Percentiles rank a stretch among this genome's conserved stretches.
These are phyloP conservation scores for Alectoris magna DNA, from an alignment of 2,797 vertebrate genomes.

Conservation along the genomic window DNA sequence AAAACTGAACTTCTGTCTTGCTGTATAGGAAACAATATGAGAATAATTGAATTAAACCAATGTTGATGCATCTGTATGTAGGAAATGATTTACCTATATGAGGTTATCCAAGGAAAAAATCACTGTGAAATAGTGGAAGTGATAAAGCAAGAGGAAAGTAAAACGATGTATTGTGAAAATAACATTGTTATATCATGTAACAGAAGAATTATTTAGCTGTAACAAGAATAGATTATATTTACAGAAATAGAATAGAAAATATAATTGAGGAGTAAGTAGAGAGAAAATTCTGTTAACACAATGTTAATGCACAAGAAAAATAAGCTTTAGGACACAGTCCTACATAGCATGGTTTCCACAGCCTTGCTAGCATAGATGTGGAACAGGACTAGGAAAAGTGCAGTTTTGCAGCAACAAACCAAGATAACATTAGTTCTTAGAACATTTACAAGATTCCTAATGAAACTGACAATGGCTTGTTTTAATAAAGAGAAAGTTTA, in stretches of 20 bases:
- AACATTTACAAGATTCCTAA: neutral
- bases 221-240: neutral
- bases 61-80: neutral
- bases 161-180: neutral
- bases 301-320: neutral
- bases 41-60: neutral
- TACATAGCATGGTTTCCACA: fast-evolving
- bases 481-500: neutral
- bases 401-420: neutral
- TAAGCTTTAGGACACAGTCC: fast-evolving
- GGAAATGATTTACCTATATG: neutral
- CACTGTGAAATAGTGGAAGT: neutral
- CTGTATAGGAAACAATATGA: neutral
- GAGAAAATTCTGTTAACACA: neutral
- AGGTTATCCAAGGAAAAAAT: neutral
- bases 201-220: neutral
- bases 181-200: neutral
- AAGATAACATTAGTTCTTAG: neutral
- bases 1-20: neutral
- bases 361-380: neutral
- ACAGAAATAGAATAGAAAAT: neutral
- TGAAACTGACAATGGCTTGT: neutral
- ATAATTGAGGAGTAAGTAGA: neutral
- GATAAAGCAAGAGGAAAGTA: neutral
- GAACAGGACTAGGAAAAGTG: too few species aligned